Evolutionary conservation across 2,113 vertebrate genomes (phyloP).

Genomic region (Chaenocephalus aceratus): DNA sequence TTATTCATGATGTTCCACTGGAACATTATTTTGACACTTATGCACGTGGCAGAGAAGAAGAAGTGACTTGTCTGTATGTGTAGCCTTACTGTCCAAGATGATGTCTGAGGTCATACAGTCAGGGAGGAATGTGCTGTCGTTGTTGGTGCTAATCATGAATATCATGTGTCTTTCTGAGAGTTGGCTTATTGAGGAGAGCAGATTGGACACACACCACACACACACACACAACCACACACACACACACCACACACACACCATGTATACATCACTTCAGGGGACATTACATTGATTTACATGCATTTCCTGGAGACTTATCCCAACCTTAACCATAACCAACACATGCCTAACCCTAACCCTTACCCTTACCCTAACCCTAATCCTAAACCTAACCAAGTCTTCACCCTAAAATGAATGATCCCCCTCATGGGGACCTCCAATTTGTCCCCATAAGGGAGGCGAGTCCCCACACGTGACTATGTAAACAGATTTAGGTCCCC

Average conservation of each 20-base stretch:
- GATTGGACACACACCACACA: conserved; percentile 23
- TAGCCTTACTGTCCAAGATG: neutral
- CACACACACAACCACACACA: neutral
- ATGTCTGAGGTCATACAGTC: conserved; percentile 12
- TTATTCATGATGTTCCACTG: conserved; percentile 32
- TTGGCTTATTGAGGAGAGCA: conserved; percentile 34
- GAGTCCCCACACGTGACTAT: no score
- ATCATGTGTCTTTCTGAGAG: conserved; percentile 39
- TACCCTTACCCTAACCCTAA: no score
- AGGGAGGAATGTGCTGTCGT: conserved; percentile 22
- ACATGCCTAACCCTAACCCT: no score
- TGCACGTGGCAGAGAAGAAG: conserved; percentile 10
- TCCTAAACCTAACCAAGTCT: no score
- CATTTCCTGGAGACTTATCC: no score
- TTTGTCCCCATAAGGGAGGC: no score
- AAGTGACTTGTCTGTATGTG: conserved; percentile 24
- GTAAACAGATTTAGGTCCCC: no score
- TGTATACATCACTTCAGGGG: no score
- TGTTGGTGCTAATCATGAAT: conserved; percentile 19
- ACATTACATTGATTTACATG: no score
- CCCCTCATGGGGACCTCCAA: no score
- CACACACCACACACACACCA: neutral
- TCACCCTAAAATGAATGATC: no score
- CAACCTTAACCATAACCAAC: no score
- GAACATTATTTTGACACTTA: conserved; percentile 30